A percentile compares a stretch with the other conserved stretches of the same genome.
phyloP scores from a whole-genome alignment of 2,113 vertebrate species.

The Oreotrochilus melanogaster region DNA sequence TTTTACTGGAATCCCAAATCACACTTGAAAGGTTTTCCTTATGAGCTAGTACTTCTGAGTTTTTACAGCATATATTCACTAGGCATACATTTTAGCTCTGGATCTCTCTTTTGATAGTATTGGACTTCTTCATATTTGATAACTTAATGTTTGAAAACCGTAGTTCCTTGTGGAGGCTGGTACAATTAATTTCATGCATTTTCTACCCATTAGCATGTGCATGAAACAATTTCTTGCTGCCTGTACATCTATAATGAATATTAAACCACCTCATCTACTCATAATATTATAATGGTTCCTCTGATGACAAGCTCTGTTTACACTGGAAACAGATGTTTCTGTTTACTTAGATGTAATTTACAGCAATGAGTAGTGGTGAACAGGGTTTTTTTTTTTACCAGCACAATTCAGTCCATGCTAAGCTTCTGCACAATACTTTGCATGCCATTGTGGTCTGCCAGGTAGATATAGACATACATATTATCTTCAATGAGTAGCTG shows the following conservation, averaged over 20 bases:
- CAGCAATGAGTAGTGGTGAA: conserved; percentile 12
- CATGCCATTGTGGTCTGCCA: background rate
- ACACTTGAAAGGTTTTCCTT: background rate
- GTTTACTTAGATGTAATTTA: conserved; percentile 59
- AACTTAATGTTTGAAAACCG: background rate
- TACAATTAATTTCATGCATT: background rate
- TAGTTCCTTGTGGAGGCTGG: background rate
- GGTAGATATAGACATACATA: background rate
- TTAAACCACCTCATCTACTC: conserved; percentile 30
- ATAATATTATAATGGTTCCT: conserved; percentile 19
- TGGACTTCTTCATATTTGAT: background rate
- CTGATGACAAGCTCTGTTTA: conserved; percentile 43
- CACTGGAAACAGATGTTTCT: conserved; percentile 61
- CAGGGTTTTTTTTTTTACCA: background rate
- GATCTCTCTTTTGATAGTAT: background rate
- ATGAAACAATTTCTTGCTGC: background rate
- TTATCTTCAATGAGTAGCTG: background rate
- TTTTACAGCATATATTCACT: background rate
- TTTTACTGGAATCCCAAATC: background rate
- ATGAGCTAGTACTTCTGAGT: background rate
- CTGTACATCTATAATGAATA: conserved; percentile 11
- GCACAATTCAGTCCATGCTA: background rate
- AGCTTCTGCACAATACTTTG: background rate
- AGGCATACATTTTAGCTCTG: background rate
- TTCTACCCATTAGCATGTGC: conserved; percentile 22